Evolutionary conservation across 2,113 vertebrate species (phyloP).

Genomic region (Nymphicus hollandicus): DNA sequence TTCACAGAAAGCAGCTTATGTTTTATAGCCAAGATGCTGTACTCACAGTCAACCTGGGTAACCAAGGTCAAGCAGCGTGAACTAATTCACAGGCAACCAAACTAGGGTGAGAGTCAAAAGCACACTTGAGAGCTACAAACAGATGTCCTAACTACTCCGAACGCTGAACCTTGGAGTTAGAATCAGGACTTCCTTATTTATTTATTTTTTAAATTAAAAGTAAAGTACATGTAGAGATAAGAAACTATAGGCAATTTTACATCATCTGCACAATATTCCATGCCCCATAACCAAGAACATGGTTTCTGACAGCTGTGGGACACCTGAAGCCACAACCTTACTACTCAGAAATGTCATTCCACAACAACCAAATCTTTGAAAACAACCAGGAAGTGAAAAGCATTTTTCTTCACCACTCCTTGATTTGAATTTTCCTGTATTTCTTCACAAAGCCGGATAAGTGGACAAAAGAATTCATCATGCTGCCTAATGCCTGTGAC

Average conservation of each 20-base stretch:
- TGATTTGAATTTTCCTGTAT: neutral
- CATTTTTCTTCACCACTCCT: neutral
- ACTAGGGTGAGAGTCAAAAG: neutral
- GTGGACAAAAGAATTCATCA: neutral
- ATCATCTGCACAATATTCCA: neutral
- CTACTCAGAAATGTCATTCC: neutral
- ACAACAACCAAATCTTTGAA: neutral
- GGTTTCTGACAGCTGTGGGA: neutral
- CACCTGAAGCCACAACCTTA: neutral
- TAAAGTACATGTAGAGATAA: neutral
- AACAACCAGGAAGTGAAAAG: neutral
- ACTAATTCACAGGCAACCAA: neutral
- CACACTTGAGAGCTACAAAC: neutral
- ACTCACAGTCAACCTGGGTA: neutral
- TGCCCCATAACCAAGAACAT: neutral
- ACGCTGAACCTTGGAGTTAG: neutral
- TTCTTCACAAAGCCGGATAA: neutral
- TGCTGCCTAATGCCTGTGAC: neutral
- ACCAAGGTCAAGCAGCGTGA: neutral
- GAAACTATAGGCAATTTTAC: accelerated
- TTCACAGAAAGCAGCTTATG: neutral
- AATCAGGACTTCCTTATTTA: neutral
- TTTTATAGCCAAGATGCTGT: neutral
- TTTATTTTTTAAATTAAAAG: neutral
- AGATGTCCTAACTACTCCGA: neutral